A percentile compares a stretch with the other conserved stretches of the same genome.
These are phyloP conservation scores for Aproaerema taeniolella DNA, from an alignment of 2,888 invertebrate genomes.

Conservation along the genomic window DNA sequence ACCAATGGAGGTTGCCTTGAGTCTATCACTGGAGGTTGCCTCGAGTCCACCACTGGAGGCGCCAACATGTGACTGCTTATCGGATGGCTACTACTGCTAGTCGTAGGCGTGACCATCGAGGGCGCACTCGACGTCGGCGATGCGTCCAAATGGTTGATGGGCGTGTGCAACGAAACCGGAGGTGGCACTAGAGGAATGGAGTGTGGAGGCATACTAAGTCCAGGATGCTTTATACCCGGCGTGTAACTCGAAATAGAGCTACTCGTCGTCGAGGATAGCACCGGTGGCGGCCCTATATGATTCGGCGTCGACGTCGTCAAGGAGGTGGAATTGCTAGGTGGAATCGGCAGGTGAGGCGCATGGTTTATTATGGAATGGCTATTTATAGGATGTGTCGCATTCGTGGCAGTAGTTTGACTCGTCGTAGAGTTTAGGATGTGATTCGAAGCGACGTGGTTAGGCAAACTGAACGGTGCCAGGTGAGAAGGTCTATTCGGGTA, in stretches of 20 bases:
- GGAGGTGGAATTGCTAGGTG: conserved; percentile 36
- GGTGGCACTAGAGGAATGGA: conserved; percentile 35
- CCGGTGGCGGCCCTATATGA: conserved; percentile 44
- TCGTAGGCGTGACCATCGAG: conserved; percentile 38
- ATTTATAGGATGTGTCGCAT: conserved; percentile 49
- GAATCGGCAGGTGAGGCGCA: conserved; percentile 44
- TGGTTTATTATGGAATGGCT: conserved; percentile 62
- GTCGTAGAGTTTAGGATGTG: conserved; percentile 72
- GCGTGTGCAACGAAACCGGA: conserved; percentile 43
- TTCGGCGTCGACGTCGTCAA: conserved; percentile 45
- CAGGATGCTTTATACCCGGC: conserved; percentile 53
- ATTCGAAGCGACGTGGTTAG: conserved; percentile 70
- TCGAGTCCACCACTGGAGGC: conserved; percentile 45
- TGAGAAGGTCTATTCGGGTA: conserved; percentile 61
- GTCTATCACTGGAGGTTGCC: conserved; percentile 37
- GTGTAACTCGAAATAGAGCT: conserved; percentile 55
- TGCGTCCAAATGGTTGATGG: conserved; percentile 45
- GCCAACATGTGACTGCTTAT: conserved; percentile 57
- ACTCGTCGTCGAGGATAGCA: conserved; percentile 42
- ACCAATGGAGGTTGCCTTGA: conserved; percentile 38
- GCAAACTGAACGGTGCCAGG: conserved; percentile 59
- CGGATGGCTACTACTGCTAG: conserved; percentile 31
- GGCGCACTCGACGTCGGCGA: conserved; percentile 39
- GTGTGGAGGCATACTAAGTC: conserved; percentile 44
- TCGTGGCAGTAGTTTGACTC: conserved; percentile 53